Conservation (phyloP, 2,797 vertebrate genomes). For the Hozukius guyotensis region DNA sequence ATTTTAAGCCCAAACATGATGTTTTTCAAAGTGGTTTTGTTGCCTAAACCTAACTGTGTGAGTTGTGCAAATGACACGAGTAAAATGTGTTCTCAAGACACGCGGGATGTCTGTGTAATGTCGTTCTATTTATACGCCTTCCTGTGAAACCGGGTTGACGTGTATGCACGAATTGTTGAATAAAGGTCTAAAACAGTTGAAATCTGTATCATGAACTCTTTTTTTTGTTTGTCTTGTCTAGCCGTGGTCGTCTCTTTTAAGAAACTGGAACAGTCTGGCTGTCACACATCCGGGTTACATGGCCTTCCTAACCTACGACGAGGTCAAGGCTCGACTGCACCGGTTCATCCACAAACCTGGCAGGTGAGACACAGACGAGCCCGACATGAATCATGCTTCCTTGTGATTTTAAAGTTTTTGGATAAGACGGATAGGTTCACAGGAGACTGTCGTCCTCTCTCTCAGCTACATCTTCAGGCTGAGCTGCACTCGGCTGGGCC, state of each 20-base stretch:
- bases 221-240: conserved; percentile 56
- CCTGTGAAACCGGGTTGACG: no score
- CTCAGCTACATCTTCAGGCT: conserved; percentile 96
- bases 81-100: no score
- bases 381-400: background rate
- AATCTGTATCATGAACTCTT: background rate
- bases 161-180: no score
- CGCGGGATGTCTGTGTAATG: no score
- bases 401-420: background rate
- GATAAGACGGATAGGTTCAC: background rate
- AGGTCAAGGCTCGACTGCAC: conserved; percentile 96
- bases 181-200: background rate
- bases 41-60: no score
- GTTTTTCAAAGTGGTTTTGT: no score
- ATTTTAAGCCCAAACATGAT: no score
- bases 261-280: conserved; percentile 98
- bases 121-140: no score
- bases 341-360: conserved; percentile 99
- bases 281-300: conserved; percentile 99
- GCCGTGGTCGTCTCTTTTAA: conserved; percentile 97
- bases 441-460: background rate
- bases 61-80: no score
- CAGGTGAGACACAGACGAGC: conserved; percentile 84
- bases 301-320: conserved; percentile 98
- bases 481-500: conserved; percentile 96